phyloP scores from a whole-genome alignment of 1,140 invertebrate genomes.

The Anagrus nilaparvatae region DNA sequence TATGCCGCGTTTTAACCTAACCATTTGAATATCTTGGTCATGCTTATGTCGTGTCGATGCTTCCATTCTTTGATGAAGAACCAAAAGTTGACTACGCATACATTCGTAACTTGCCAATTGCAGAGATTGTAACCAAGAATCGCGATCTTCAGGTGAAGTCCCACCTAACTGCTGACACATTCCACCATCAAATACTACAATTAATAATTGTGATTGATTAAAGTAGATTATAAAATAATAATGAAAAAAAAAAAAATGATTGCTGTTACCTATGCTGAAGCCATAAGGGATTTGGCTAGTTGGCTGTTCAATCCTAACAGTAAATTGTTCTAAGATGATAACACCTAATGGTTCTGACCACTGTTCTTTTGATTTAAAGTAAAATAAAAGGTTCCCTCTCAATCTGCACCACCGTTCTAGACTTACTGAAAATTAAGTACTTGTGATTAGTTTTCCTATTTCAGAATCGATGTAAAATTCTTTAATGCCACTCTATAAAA shows the following conservation, averaged over 20 bases:
- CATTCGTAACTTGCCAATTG: slow-evolving; percentile 76
- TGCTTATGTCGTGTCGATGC: slow-evolving; percentile 49
- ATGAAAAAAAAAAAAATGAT: background rate
- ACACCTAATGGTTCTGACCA: slow-evolving; percentile 81
- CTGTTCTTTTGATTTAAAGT: slow-evolving; percentile 82
- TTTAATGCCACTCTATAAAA: too few relatives aligned
- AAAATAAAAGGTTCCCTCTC: slow-evolving; percentile 87
- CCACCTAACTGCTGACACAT: slow-evolving; percentile 69
- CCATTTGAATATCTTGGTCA: slow-evolving; percentile 57
- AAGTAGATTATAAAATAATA: background rate
- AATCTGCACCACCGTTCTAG: slow-evolving; percentile 82
- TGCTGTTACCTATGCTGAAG: slow-evolving; percentile 39
- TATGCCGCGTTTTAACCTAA: slow-evolving; percentile 53
- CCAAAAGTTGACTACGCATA: slow-evolving; percentile 65
- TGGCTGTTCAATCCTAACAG: slow-evolving; percentile 58
- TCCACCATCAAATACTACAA: slow-evolving; percentile 72
- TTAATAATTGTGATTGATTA: slow-evolving; percentile 7
- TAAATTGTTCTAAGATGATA: slow-evolving; percentile 78
- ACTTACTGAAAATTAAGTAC: slow-evolving; percentile 70
- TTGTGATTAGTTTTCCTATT: too few relatives aligned
- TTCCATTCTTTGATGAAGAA: slow-evolving; percentile 52
- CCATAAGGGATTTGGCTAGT: slow-evolving; percentile 38
- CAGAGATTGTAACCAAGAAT: slow-evolving; percentile 78
- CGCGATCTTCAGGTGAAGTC: slow-evolving; percentile 67
- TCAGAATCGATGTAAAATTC: too few relatives aligned